phyloP scores from a whole-genome alignment of 2,113 vertebrate genomes.

The Caranx ignobilis region DNA sequence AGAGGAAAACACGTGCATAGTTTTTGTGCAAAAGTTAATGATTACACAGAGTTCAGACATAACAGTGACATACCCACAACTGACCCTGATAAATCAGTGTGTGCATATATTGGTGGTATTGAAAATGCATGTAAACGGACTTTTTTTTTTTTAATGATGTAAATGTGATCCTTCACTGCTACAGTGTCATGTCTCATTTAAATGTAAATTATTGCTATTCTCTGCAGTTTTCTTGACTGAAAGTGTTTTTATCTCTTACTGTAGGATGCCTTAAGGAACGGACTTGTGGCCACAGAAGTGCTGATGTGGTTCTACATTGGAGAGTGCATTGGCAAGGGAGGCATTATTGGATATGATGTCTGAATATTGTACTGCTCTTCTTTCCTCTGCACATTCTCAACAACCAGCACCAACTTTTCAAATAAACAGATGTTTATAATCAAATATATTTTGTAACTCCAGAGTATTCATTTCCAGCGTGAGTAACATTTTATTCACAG shows the following conservation, averaged over 20 bases:
- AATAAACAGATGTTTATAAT: conserved; percentile 44
- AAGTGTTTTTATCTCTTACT: not conserved
- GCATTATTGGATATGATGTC: conserved; percentile 54
- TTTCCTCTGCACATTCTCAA: conserved; percentile 42
- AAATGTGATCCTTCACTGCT: not conserved
- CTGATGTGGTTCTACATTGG: conserved; percentile 67
- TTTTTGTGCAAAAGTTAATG: not conserved
- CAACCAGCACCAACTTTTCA: conserved; percentile 5
- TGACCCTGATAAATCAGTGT: not conserved
- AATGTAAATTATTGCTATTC: not conserved
- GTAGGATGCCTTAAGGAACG: conserved; percentile 58
- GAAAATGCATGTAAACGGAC: not conserved
- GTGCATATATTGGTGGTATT: not conserved
- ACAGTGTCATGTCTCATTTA: not conserved
- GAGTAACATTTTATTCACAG: conserved; percentile 34
- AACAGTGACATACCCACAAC: not conserved
- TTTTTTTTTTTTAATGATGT: not conserved
- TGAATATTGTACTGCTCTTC: conserved; percentile 6
- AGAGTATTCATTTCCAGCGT: not conserved
- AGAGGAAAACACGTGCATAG: not conserved
- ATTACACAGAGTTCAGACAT: not conserved
- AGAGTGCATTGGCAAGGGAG: conserved; percentile 58
- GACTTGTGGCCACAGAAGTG: conserved; percentile 53
- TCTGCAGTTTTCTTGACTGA: not conserved
- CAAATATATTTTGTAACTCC: conserved; percentile 5